Conservation (phyloP, 2,888 invertebrate genomes). For the Anodontia alba region DNA sequence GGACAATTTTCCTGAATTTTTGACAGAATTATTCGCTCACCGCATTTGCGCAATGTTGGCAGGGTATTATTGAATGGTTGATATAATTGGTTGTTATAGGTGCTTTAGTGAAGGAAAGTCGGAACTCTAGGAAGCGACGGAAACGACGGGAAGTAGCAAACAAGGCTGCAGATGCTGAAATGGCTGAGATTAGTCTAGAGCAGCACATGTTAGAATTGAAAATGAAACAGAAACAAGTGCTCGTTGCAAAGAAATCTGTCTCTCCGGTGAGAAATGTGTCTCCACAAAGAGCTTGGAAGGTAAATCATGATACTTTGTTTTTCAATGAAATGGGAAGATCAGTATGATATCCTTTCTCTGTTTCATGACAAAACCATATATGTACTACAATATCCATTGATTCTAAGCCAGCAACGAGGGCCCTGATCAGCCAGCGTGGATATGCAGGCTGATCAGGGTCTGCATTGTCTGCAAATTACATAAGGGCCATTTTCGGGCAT, state of each 20-base stretch:
- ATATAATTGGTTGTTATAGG: too few relatives aligned
- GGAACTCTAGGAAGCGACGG: conserved; percentile 75
- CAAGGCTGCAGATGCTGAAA: conserved; percentile 82
- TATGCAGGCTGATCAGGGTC: too few relatives aligned
- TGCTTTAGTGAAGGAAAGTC: conserved; percentile 44
- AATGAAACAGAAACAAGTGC: conserved; percentile 71
- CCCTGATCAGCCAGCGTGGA: too few relatives aligned
- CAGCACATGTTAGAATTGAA: conserved; percentile 83
- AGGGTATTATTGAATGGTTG: too few relatives aligned
- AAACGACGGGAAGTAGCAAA: conserved; percentile 82
- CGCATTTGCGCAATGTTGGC: too few relatives aligned
- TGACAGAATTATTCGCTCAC: too few relatives aligned
- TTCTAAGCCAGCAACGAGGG: too few relatives aligned
- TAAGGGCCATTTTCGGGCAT: too few relatives aligned
- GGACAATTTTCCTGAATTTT: too few relatives aligned
- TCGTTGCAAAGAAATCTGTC: conserved; percentile 87
- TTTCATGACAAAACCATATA: background rate
- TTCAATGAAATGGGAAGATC: background rate
- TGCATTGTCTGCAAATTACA: too few relatives aligned
- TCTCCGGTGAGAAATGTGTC: conserved; percentile 49
- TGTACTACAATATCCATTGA: too few relatives aligned
- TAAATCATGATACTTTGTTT: background rate
- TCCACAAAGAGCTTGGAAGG: conserved; percentile 51
- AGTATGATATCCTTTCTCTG: too few relatives aligned
- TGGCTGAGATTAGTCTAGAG: conserved; percentile 84